Base-by-base conservation (phyloP, 2,888 invertebrate genomes). In the Bibio marci region DNA sequence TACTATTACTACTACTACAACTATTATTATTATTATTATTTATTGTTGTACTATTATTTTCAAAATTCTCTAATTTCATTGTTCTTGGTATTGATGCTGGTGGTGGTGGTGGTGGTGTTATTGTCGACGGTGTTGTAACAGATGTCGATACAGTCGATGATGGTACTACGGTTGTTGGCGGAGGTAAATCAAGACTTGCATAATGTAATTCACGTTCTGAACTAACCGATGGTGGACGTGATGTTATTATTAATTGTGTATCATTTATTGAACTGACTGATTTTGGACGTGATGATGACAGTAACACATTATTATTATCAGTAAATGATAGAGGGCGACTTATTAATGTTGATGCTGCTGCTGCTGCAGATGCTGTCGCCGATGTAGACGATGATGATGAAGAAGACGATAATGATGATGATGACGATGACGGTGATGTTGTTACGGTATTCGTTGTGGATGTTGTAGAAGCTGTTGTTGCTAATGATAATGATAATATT, bases 121-220 rank as follows among this genome's bases (percentile, higher is more conserved):
- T 46, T 49, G 32, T 51, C 52, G 13, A 46, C 50, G 4, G 45
- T 11, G 17, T 13, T 12, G n/a, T 13, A 32, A 19, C 33, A 12
- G 49, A 47, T 10, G 58, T 52, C 17, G 64, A 52, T 18, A 57
- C 49, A 14, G 58, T 52, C 32, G 57, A 18, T 12, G 45, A 49
- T 47, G 11, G 18, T 8, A 10, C 19, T 22, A 22, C 22, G n/a
- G 15, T 35, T 15, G 40, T 40, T 14, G 39, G 28, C 37, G 44
- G 49, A 35, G 62, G 59, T 41, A 77, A 56, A 56, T 77, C 77
- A 45, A 77, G 60, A 48, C 72, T 76, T 33, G 76, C 77, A 52
- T 78, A 78, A 51, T 74, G 70, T 40, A 80, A 55, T 47, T 66
- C 66, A 39, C 61, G 57, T 44, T 62, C 63, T n/a, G 58, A 53